These are phyloP conservation scores for Caenorhabditis becei DNA, from an alignment of 2,888 invertebrate genomes.

Conservation along the genomic window DNA sequence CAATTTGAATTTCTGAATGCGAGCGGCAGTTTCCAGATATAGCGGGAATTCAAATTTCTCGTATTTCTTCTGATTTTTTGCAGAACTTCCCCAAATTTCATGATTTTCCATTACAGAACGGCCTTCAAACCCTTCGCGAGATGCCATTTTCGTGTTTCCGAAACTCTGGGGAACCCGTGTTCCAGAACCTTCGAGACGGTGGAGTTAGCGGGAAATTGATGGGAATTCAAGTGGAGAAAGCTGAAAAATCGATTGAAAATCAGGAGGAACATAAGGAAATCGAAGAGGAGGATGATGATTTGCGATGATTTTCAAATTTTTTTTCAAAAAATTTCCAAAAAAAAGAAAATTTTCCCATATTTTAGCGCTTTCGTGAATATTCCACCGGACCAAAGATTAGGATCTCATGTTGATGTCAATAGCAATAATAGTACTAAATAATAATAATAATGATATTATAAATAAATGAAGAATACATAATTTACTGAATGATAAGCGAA, in stretches of 20 bases:
- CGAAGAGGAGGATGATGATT: constrained; percentile 32
- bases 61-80: no score
- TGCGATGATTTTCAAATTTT: constrained; percentile 12
- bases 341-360: no score
- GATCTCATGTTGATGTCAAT: no score
- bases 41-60: no score
- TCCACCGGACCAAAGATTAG: no score
- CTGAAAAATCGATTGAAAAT: background rate
- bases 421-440: background rate
- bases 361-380: no score
- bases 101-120: constrained; percentile 49
- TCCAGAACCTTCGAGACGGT: constrained; percentile 62
- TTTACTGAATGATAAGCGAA: no score
- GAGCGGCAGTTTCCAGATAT: no score
- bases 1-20: no score
- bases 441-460: background rate
- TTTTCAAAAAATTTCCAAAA: background rate
- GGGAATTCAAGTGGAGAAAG: constrained; percentile 39
- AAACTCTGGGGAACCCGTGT: constrained; percentile 60
- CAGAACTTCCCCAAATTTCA: no score
- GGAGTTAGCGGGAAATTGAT: constrained; percentile 69
- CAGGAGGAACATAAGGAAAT: background rate
- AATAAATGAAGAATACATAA: background rate
- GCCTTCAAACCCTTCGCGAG: constrained; percentile 63
- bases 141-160: constrained; percentile 70